Evolutionary conservation across 2,113 vertebrate genomes (phyloP).

Genomic region (Pterocles gutturalis): DNA sequence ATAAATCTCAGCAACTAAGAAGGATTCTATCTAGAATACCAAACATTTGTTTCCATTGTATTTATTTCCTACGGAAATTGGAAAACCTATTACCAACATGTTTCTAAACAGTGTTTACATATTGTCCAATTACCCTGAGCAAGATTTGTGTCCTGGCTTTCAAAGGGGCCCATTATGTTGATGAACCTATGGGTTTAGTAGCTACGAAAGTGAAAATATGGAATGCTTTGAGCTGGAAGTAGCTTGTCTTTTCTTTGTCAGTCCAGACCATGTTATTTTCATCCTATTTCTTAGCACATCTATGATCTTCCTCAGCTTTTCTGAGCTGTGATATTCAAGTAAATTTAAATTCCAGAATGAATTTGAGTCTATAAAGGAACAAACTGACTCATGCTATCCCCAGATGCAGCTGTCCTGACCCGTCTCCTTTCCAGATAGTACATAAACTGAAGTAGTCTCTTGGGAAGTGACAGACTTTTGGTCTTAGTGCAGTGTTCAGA

Average conservation of each 20-base stretch:
- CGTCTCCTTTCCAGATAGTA: fast-evolving
- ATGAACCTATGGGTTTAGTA: neutral
- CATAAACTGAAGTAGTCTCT: neutral
- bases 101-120: neutral
- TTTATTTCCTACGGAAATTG: neutral
- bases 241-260: neutral
- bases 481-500: neutral
- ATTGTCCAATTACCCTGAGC: neutral
- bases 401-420: neutral
- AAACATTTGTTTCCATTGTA: neutral
- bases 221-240: neutral
- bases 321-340: neutral
- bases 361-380: neutral
- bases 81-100: neutral
- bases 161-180: neutral
- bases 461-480: neutral
- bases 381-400: neutral
- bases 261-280: neutral
- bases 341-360: neutral
- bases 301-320: neutral
- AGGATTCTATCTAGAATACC: neutral
- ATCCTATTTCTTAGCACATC: neutral
- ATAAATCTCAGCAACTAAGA: neutral
- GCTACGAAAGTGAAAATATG: neutral
- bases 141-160: neutral